phyloP scores from a whole-genome alignment of 2,113 vertebrate genomes.

The Empidonax alnorum region DNA sequence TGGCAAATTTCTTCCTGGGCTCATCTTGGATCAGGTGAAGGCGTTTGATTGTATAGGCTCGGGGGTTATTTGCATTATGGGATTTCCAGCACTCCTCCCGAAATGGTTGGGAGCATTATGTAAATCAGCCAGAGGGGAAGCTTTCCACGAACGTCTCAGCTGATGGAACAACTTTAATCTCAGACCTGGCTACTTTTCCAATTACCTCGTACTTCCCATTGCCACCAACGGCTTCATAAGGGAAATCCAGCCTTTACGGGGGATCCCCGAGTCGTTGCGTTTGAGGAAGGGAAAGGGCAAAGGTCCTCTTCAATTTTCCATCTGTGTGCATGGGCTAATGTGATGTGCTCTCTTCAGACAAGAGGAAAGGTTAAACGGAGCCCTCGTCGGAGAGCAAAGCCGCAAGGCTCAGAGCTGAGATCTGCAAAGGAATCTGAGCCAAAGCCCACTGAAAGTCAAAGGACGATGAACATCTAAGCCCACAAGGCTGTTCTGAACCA shows the following conservation, averaged over 20 bases:
- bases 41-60: conserved; percentile 37
- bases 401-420: not conserved
- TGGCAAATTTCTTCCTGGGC: conserved; percentile 54
- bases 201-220: conserved; percentile 28
- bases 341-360: conserved; percentile 43
- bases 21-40: conserved; percentile 58
- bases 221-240: conserved; percentile 28
- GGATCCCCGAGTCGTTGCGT: conserved; percentile 4
- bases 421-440: not conserved
- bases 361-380: conserved; percentile 60
- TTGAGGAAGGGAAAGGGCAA: conserved; percentile 47
- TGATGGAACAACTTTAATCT: conserved; percentile 63
- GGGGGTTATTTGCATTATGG: conserved; percentile 67
- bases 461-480: not conserved
- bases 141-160: conserved; percentile 2
- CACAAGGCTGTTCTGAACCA: not conserved
- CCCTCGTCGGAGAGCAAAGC: not conserved
- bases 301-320: conserved; percentile 43
- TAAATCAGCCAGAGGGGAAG: conserved; percentile 54
- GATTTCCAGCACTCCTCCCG: conserved; percentile 59
- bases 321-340: conserved; percentile 12
- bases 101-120: conserved; percentile 54
- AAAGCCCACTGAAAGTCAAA: conserved; percentile 10
- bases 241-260: conserved; percentile 50
- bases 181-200: conserved; percentile 59